A percentile compares a stretch with the other conserved stretches of the same genome.
These are phyloP conservation scores for Antheraea yamamai DNA, from an alignment of 2,888 invertebrate species.

Conservation along the genomic window DNA sequence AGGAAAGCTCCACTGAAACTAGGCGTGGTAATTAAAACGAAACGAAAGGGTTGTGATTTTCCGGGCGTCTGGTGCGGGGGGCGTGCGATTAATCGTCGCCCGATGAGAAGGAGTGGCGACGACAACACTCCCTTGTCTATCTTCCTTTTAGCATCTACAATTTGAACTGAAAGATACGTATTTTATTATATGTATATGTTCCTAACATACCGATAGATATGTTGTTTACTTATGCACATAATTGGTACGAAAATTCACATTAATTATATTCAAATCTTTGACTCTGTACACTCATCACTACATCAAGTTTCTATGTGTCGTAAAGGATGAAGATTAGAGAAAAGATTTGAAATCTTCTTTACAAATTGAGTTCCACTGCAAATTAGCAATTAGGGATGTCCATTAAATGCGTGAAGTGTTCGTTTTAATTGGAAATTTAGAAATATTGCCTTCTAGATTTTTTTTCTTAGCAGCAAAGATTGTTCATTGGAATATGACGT, in stretches of 20 bases:
- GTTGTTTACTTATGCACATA: background rate
- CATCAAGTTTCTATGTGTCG: background rate
- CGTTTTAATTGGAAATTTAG: no score
- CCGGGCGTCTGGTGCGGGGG: slow-evolving; percentile 61
- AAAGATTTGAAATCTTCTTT: background rate
- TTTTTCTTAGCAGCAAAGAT: no score
- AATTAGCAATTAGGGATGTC: no score
- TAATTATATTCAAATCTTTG: background rate
- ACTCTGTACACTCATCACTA: background rate
- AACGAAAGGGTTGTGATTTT: slow-evolving; percentile 79
- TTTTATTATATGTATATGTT: background rate
- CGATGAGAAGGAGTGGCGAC: slow-evolving; percentile 50
- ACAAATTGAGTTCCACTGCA: background rate
- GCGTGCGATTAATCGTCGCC: slow-evolving; percentile 72
- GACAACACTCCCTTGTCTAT: slow-evolving; percentile 47
- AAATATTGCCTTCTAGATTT: no score
- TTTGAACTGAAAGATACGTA: background rate
- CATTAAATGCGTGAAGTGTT: no score
- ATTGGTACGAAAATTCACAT: background rate
- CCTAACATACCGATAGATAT: background rate
- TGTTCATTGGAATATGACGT: no score
- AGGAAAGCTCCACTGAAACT: slow-evolving; percentile 64
- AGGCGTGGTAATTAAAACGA: slow-evolving; percentile 80
- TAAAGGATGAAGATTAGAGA: background rate
- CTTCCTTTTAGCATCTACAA: background rate